Base-by-base conservation (phyloP, 2,797 vertebrate genomes). In the Microctenopoma lineatum region DNA sequence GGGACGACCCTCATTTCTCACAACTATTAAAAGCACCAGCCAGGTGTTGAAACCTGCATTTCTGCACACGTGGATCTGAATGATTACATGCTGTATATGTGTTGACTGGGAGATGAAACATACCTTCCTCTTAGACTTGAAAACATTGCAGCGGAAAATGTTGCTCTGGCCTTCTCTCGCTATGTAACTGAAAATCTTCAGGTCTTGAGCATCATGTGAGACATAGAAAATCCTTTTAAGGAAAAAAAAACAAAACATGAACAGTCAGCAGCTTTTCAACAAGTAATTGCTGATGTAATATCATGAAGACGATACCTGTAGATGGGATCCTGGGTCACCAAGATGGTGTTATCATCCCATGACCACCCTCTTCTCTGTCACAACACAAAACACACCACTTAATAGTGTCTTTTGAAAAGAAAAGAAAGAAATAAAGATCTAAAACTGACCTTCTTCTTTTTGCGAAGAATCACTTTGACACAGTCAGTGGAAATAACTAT, bases 141-240 rank as follows among this genome's bases (percentile, higher is more conserved):
- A 99, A 75, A 99, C 98, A 0, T 99, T 99, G 90, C 98, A 99
- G 76, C 95, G 94, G 92, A 99, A 99, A 64, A 95, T 26, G 13
- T 98, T 99, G 90, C 94, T 98, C 88, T 96, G 93, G 15, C 97
- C 97, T 11, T 99, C 98, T 79, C 97, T 93, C 1, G 97, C 97
- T 8, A 99, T 99, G 59, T 99, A 99, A 80, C 98, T 99, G 91
- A 99, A 99, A 90, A 99, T 99, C 92, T 99, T 99, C 63, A 99
- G 77, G 89, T 99, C 97, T 81, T 99, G 98, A 60, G 98, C 98
- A 59, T 99, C 98, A 0, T 99, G 98, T 0, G 98, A 99, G 12
- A 99, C 97, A 0, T 99, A 99, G 87, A 99, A 99, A 91, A 99
- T 98, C 94, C 98, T 99, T 78, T 39, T 7, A n/a, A 46, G 21